Evolutionary conservation across 2,797 vertebrate genomes (phyloP), one percentile per base, ranked within the genome.

Genomic region (Cygnus olor): DNA sequence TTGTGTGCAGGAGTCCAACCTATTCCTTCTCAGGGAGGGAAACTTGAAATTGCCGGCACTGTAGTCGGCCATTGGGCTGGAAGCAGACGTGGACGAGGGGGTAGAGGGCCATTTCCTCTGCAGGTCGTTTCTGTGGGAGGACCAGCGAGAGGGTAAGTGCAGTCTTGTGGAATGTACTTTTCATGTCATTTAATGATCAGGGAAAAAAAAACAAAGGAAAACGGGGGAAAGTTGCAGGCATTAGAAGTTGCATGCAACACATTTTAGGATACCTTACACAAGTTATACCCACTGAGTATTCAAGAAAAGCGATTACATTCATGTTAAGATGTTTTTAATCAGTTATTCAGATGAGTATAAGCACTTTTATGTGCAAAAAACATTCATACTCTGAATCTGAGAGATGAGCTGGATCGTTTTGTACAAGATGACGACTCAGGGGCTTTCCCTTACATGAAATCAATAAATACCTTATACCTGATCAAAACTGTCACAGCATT

Each of bases 11-110:
- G 98, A 96, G 97, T 99, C 97, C 98, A 98, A 97, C 98, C 98
- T 92, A 98, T 99, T 93, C 98, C 99, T 89, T 98, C 98, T 94
- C 99, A 99, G 97, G 99, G 99, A 93, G 99, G 99, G 94, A 99
- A 99, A 97, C 98, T 99, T 96, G 99, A 99, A 98, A 99, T 99
- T 71, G 99, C 99, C 24, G 99, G 99, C 96, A 99, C 99, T 3
- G 99, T 99, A 92, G 99, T 99, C 40, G 99, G 99, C 91, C 99
- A 99, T 24, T 99, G 99, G 99, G 99, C 99, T 21, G 99, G 99
- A 88, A 98, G 98, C 91, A 98, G 98, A 84, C 98, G 98, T 88
- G 98, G 98, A 89, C 98, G 98, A 44, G 99, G 99, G 49, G 98
- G 98, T 61, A 98, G 99, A 92, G 98, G 99, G 81, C 97, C 98